Percentiles rank a stretch among this genome's conserved stretches.
Evolutionary conservation across 2,888 invertebrate genomes (phyloP).

Genomic region (Sinhomidia bicolor): DNA sequence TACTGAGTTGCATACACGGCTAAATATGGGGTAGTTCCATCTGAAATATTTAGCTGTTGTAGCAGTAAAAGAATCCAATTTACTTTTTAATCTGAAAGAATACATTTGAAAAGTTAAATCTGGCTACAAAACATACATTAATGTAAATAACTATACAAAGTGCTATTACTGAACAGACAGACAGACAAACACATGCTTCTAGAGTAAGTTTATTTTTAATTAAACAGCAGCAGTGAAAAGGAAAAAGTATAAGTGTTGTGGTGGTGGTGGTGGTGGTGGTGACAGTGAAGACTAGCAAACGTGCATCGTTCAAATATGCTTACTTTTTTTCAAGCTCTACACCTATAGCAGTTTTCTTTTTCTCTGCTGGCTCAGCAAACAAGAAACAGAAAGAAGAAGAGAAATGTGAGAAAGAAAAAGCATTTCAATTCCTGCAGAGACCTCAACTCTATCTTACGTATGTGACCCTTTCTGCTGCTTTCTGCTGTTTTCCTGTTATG

Average conservation of each 20-base stretch:
- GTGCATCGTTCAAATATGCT: neutral
- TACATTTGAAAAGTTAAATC: too few relatives aligned
- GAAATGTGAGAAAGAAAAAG: slow-evolving; percentile 19
- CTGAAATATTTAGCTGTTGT: neutral
- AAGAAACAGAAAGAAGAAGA: neutral
- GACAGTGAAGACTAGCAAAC: neutral
- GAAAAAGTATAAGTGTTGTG: too few relatives aligned
- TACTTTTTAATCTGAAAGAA: too few relatives aligned
- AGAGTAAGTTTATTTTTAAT: neutral
- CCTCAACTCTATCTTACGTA: neutral
- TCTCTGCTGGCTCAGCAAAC: neutral
- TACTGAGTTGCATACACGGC: too few relatives aligned
- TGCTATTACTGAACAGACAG: neutral
- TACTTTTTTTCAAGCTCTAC: neutral
- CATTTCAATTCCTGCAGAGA: neutral
- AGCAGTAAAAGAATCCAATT: neutral
- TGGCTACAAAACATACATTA: too few relatives aligned
- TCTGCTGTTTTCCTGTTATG: neutral
- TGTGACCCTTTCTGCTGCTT: neutral
- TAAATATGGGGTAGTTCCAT: too few relatives aligned
- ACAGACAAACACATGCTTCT: neutral
- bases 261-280: too few relatives aligned
- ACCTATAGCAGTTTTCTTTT: neutral
- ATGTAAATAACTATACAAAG: too few relatives aligned
- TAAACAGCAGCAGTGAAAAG: neutral